Evolutionary conservation across 2,113 vertebrate species (phyloP).

Genomic region (Camelus dromedarius): DNA sequence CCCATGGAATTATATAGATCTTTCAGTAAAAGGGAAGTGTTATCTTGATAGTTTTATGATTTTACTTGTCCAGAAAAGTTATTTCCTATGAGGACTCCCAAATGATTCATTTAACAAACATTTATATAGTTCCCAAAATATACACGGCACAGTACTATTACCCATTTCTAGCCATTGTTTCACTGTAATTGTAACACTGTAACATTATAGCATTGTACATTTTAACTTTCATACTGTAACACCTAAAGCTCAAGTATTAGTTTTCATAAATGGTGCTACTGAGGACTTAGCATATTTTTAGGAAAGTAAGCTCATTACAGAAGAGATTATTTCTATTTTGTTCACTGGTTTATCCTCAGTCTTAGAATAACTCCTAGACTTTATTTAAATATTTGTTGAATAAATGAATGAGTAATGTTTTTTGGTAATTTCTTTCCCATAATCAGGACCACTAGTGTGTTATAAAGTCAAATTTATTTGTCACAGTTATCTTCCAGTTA

Average conservation of each 20-base stretch:
- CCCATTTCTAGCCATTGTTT: background rate
- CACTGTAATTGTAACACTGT: background rate
- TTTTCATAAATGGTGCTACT: background rate
- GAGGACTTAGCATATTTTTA: background rate
- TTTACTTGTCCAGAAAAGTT: background rate
- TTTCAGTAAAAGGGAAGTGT: background rate
- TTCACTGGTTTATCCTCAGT: background rate
- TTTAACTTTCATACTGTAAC: background rate
- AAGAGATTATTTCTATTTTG: background rate
- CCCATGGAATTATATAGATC: background rate
- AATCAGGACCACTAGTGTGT: background rate
- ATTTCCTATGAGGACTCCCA: background rate
- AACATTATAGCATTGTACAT: background rate
- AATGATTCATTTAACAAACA: background rate
- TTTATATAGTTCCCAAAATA: background rate
- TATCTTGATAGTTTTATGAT: background rate
- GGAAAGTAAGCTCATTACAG: background rate
- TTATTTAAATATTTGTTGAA: background rate
- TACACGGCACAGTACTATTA: background rate
- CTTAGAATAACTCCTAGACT: background rate
- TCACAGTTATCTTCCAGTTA: background rate
- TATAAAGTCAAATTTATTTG: conserved; percentile 8
- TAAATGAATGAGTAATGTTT: background rate
- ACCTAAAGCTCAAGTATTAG: background rate
- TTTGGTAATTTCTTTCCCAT: background rate